Percentiles rank a stretch among this genome's conserved stretches.
phyloP scores from a whole-genome alignment of 2,888 invertebrate genomes.

The Caenorhabditis sp. region DNA sequence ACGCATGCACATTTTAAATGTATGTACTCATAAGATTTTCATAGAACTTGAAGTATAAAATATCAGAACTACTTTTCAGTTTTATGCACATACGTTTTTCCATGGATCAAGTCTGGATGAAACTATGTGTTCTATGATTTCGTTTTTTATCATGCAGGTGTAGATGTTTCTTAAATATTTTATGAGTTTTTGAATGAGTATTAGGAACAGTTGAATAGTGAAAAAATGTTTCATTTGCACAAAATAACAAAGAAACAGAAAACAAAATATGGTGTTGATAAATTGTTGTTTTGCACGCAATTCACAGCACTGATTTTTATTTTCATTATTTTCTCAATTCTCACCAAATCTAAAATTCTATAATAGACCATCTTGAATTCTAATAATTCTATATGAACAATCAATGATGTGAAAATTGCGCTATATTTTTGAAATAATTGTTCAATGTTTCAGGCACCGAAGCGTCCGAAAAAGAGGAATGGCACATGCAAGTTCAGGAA shows the following conservation, averaged over 20 bases:
- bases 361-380: too few relatives aligned
- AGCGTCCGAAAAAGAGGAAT: conserved; percentile 42
- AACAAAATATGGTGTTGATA: background rate
- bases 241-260: background rate
- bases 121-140: background rate
- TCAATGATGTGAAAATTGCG: background rate
- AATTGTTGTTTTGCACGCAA: background rate
- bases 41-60: background rate
- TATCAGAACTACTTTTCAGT: background rate
- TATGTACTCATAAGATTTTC: background rate
- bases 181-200: background rate
- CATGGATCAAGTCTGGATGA: too few relatives aligned
- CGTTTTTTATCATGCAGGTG: background rate
- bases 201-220: too few relatives aligned
- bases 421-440: background rate
- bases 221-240: too few relatives aligned
- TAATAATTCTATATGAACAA: too few relatives aligned
- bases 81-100: background rate
- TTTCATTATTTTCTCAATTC: background rate
- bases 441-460: conserved; percentile 28
- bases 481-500: conserved; percentile 39
- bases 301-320: background rate
- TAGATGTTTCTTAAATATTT: background rate
- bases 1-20: background rate
- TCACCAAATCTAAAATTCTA: background rate